These are phyloP conservation scores for Rhingia rostrata DNA, from an alignment of 2,888 invertebrate genomes.

Conservation along the genomic window DNA sequence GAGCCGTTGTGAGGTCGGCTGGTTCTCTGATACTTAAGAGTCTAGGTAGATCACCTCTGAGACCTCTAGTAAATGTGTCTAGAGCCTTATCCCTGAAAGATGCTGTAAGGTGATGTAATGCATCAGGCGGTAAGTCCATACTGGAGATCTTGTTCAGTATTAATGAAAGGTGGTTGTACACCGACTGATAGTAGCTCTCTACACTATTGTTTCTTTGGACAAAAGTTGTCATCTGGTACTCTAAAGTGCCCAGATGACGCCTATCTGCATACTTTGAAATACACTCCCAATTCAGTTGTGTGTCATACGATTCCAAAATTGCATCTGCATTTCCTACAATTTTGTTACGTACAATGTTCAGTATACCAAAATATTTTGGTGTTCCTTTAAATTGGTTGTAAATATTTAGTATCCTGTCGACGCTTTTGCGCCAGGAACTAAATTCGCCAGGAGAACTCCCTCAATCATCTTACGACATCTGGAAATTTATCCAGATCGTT, in stretches of 20 bases:
- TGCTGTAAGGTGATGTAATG: conserved; percentile 49
- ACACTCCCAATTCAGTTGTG: neutral
- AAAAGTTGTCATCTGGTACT: no score
- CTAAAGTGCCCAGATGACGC: neutral
- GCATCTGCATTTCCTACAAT: neutral
- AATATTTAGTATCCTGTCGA: neutral
- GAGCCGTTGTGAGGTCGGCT: no score
- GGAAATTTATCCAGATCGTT: no score
- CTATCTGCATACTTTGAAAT: neutral
- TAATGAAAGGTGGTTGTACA: conserved; percentile 70
- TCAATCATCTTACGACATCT: no score
- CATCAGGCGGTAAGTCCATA: conserved; percentile 67
- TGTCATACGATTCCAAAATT: neutral
- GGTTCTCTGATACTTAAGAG: no score
- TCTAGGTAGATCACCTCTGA: no score
- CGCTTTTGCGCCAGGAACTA: neutral
- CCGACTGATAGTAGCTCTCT: conserved; percentile 68
- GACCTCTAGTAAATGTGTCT: no score
- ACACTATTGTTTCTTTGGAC: conserved; percentile 38
- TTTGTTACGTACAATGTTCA: neutral
- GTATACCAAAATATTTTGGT: no score
- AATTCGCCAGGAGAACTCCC: neutral
- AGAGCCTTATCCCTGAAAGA: no score
- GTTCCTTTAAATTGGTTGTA: neutral
- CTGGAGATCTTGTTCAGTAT: conserved; percentile 72